Evolutionary conservation across 2,888 invertebrate genomes (phyloP).

Genomic region (Macaria notata): DNA sequence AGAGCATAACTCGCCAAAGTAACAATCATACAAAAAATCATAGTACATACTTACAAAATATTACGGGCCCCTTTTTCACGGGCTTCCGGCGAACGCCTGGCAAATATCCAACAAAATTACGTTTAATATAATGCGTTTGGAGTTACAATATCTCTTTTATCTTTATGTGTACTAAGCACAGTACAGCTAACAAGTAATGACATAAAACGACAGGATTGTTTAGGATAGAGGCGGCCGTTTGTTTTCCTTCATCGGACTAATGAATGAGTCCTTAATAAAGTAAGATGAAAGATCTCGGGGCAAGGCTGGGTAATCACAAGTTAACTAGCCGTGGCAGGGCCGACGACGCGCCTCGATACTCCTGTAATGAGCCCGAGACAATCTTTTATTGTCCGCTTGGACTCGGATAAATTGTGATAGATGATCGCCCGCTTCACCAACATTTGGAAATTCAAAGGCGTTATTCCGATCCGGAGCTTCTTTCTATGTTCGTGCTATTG

Average conservation of each 20-base stretch:
- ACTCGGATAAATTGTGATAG: constrained; percentile 75
- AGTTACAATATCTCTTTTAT: constrained; percentile 22
- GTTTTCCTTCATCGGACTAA: constrained; percentile 19
- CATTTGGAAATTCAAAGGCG: constrained; percentile 61
- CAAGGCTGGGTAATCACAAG: constrained; percentile 46
- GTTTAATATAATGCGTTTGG: constrained; percentile 28
- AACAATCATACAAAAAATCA: constrained; percentile 7
- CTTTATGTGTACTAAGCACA: constrained; percentile 11
- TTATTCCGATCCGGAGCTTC: constrained; percentile 54
- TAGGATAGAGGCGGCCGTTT: constrained; percentile 10
- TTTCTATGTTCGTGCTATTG: constrained; percentile 41
- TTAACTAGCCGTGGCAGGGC: constrained; percentile 54
- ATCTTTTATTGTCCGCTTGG: constrained; percentile 72
- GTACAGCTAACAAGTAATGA: constrained; percentile 15
- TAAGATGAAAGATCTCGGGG: constrained; percentile 17
- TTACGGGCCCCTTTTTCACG: constrained; percentile 15
- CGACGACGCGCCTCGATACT: constrained; percentile 47
- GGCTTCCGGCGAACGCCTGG: constrained; percentile 32
- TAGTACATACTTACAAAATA: constrained; percentile 11
- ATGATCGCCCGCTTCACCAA: constrained; percentile 61
- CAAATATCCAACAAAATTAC: constrained; percentile 42
- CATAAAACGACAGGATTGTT: constrained; percentile 14
- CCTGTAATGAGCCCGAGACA: constrained; percentile 64
- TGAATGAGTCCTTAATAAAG: constrained; percentile 20
- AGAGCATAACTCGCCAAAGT: not conserved